phyloP scores from a whole-genome alignment of 1,140 invertebrate genomes.

The Cataglyphis hispanica region DNA sequence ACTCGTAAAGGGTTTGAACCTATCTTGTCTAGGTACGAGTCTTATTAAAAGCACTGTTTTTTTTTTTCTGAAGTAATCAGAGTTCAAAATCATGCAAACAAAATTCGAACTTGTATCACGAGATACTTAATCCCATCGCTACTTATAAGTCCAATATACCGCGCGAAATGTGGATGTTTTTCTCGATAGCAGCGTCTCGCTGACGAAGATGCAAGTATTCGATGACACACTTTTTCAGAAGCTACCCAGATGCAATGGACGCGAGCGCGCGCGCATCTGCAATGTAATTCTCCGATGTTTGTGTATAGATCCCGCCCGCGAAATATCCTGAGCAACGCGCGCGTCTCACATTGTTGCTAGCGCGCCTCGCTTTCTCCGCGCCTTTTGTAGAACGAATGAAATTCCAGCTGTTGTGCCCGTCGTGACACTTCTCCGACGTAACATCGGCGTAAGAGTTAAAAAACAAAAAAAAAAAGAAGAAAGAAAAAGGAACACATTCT shows the following conservation, averaged over 20 bases:
- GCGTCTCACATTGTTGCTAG: constrained; percentile 58
- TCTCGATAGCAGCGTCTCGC: constrained; percentile 1
- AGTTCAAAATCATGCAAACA: no score
- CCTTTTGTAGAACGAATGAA: constrained; percentile 65
- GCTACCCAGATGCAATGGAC: constrained; percentile 26
- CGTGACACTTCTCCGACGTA: constrained; percentile 50
- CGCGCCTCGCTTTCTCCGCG: constrained; percentile 50
- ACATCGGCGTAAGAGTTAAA: not conserved
- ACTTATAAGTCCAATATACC: not conserved
- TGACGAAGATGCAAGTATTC: not conserved
- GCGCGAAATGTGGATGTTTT: not conserved
- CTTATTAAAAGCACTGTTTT: no score
- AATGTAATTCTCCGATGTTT: constrained; percentile 37
- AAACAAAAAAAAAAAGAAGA: not conserved
- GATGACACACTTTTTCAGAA: constrained; percentile 57
- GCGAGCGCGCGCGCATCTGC: not conserved
- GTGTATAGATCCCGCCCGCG: constrained; percentile 24
- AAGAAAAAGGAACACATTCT: no score
- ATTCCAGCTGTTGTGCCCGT: constrained; percentile 45
- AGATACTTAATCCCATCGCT: no score
- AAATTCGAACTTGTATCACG: no score
- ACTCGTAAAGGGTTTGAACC: no score
- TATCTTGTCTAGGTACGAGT: no score
- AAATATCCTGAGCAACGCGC: constrained; percentile 45
- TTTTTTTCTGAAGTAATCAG: no score